These are phyloP conservation scores for Catalaphyllia jardinei DNA, from an alignment of 64 coral and sea anemone genomes.

Conservation along the genomic window DNA sequence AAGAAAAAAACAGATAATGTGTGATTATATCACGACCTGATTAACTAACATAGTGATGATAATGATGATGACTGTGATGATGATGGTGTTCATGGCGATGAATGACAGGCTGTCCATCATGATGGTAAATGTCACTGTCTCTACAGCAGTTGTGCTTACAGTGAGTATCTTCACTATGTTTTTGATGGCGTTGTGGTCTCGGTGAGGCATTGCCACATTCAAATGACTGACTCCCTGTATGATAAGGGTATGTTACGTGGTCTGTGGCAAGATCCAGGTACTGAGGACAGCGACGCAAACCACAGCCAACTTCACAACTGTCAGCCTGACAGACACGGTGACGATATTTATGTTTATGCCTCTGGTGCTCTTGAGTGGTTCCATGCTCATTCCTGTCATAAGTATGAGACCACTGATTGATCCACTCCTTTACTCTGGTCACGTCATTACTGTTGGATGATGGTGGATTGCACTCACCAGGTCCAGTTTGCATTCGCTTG, in stretches of 20 bases:
- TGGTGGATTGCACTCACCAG: conserved; percentile 77
- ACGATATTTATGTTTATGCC: conserved; percentile 67
- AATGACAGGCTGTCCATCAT: conserved; percentile 61
- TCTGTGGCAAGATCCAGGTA: conserved; percentile 90
- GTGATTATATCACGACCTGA: not conserved
- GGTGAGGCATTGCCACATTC: conserved; percentile 57
- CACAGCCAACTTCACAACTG: conserved; percentile 29
- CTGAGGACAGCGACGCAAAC: conserved; percentile 66
- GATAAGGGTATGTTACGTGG: conserved; percentile 86
- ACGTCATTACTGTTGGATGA: conserved; percentile 46
- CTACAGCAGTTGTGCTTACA: conserved; percentile 52
- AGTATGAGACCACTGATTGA: conserved; percentile 66
- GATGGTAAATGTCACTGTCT: conserved; percentile 35
- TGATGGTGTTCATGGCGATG: conserved; percentile 92
- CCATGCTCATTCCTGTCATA: conserved; percentile 49
- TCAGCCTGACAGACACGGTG: conserved; percentile 43
- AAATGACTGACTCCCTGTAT: conserved; percentile 62
- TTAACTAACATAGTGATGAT: conserved; percentile 88
- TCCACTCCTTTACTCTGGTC: conserved; percentile 71
- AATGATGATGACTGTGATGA: conserved; percentile 91
- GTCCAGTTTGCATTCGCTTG: conserved; percentile 87
- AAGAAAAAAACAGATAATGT: too few relatives aligned
- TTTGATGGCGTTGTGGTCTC: conserved; percentile 48
- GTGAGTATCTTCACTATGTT: conserved; percentile 53
- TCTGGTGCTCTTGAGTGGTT: conserved; percentile 36